A percentile compares a stretch with the other conserved stretches of the same genome.
These are phyloP conservation scores for Cherax quadricarinatus DNA, from an alignment of 1,140 invertebrate genomes.

Conservation along the genomic window DNA sequence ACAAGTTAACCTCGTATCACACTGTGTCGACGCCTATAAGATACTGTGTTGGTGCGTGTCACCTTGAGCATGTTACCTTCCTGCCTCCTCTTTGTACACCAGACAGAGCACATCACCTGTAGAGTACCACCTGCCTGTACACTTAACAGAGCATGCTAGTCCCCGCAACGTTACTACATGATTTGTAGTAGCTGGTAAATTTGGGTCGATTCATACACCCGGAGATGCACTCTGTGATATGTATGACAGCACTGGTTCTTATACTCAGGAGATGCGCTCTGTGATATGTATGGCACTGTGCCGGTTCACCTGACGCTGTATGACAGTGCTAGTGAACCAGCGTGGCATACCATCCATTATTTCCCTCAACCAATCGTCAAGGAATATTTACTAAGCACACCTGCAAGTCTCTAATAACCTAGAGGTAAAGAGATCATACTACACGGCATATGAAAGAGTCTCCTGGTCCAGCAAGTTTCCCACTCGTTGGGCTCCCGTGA, in stretches of 20 bases:
- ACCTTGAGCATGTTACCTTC: not conserved
- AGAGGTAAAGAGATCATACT: not conserved
- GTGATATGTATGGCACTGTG: not conserved
- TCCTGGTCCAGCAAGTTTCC: not conserved
- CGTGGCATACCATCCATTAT: not conserved
- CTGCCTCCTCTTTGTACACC: not conserved
- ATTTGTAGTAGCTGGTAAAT: no score
- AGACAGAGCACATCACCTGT: no score
- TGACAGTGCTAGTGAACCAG: not conserved
- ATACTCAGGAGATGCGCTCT: no score
- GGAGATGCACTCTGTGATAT: no score
- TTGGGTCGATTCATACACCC: no score
- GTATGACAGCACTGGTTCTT: no score
- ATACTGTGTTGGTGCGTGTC: constrained; percentile 3
- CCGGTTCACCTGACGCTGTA: not conserved
- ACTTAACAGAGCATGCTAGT: no score
- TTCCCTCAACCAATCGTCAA: not conserved
- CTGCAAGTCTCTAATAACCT: not conserved
- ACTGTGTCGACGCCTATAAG: no score
- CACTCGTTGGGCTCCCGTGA: not conserved
- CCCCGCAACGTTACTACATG: no score
- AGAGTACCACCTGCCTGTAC: no score
- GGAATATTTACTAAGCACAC: not conserved
- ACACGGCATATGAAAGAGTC: not conserved
- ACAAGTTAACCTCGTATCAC: no score